These are phyloP conservation scores for Syngnathus typhle DNA, from an alignment of 2,113 vertebrate species.

Conservation along the genomic window DNA sequence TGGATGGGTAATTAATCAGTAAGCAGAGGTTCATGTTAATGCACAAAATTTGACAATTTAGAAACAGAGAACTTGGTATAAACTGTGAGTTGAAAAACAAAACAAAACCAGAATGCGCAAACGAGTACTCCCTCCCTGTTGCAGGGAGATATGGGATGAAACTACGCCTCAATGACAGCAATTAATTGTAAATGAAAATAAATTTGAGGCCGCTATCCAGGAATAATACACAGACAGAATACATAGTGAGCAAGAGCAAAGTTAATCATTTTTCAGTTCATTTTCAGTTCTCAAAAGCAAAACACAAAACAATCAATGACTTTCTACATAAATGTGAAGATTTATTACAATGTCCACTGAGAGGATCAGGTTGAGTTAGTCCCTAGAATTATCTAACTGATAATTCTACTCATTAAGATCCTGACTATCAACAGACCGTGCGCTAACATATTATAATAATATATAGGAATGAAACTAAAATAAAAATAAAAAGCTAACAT, in stretches of 20 bases:
- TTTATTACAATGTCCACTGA: not conserved
- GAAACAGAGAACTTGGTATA: not conserved
- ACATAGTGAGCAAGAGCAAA: not conserved
- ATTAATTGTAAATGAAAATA: constrained; percentile 6
- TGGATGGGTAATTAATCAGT: not conserved
- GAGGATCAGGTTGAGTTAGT: not conserved
- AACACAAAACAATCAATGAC: not conserved
- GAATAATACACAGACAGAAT: constrained; percentile 5
- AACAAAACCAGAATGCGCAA: not conserved
- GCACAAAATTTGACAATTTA: not conserved
- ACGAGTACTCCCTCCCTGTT: not conserved
- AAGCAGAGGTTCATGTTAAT: not conserved
- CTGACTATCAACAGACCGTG: constrained; percentile 13
- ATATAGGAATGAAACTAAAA: constrained; percentile 25
- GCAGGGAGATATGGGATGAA: not conserved
- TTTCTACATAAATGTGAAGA: not conserved
- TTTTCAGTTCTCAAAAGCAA: not conserved
- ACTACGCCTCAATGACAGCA: not conserved
- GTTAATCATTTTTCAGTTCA: not conserved
- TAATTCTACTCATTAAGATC: not conserved
- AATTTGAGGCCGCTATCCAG: constrained; percentile 18
- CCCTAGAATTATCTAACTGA: too few species aligned
- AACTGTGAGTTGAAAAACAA: constrained; percentile 10
- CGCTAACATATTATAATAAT: constrained; percentile 25
- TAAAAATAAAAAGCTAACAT: constrained; percentile 34